Percentiles rank a stretch among this genome's conserved stretches.
These are phyloP conservation scores for Tragopan temminckii DNA, from an alignment of 2,797 vertebrate species.

Conservation along the genomic window DNA sequence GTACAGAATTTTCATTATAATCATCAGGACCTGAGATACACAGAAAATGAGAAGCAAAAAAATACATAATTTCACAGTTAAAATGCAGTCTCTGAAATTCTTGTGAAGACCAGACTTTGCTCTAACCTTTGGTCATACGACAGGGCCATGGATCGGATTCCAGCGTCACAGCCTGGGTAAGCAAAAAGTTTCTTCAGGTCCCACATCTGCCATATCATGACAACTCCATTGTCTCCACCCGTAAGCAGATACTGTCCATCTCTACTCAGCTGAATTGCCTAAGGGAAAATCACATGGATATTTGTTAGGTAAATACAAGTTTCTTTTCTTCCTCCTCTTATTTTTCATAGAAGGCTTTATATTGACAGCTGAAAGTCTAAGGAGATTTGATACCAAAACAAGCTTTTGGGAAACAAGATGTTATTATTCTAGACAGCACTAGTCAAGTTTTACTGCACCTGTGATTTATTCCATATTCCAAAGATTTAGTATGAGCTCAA, in stretches of 20 bases:
- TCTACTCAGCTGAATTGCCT: constrained; percentile 95
- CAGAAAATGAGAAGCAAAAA: background rate
- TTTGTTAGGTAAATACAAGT: background rate
- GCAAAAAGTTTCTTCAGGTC: constrained; percentile 93
- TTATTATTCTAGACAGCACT: background rate
- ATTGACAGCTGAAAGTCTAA: background rate
- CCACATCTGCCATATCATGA: constrained; percentile 93
- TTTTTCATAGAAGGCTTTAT: background rate
- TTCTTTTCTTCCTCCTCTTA: background rate
- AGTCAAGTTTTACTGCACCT: background rate
- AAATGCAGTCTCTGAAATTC: background rate
- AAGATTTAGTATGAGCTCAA: background rate
- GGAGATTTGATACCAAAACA: background rate
- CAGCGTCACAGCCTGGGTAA: constrained; percentile 96
- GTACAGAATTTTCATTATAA: background rate
- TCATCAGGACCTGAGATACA: background rate
- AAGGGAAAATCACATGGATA: background rate
- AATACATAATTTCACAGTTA: background rate
- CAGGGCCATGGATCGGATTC: constrained; percentile 96
- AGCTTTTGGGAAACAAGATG: background rate
- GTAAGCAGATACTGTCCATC: constrained; percentile 97
- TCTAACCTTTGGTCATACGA: constrained; percentile 96
- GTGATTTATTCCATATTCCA: constrained; percentile 31
- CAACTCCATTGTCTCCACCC: constrained; percentile 92
- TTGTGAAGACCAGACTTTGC: background rate